A percentile compares a stretch with the other conserved stretches of the same genome.
Conservation (phyloP, 2,888 invertebrate species). For the Pomacea canaliculata region DNA sequence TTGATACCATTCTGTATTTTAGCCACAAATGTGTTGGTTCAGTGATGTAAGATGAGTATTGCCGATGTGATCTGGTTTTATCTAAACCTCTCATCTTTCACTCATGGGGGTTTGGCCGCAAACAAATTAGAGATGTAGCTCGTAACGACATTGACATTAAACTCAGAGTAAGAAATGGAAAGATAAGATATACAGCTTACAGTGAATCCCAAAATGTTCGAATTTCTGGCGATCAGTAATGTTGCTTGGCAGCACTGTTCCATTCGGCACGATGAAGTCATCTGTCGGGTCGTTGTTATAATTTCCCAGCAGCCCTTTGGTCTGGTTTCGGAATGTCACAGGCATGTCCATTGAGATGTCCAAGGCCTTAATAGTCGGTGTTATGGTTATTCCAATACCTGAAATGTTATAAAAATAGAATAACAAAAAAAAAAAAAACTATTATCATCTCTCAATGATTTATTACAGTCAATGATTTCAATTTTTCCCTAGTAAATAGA, state of each 20-base stretch:
- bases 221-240: constrained; percentile 19
- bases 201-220: constrained; percentile 24
- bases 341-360: constrained; percentile 19
- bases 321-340: constrained; percentile 2
- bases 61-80: no score
- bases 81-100: no score
- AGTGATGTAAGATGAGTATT: no score
- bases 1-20: no score
- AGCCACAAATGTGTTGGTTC: no score
- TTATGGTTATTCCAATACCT: constrained; percentile 24
- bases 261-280: constrained; percentile 28
- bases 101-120: no score
- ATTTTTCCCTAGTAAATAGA: no score
- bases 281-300: constrained; percentile 25
- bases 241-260: constrained; percentile 21
- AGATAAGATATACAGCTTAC: constrained; percentile 19
- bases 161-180: no score
- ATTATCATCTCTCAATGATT: neutral
- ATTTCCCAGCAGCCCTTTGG: constrained; percentile 32
- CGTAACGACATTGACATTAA: no score
- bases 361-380: constrained; percentile 4
- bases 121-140: no score
- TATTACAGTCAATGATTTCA: no score
- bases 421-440: neutral
- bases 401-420: neutral